These are phyloP conservation scores for Calephelis perditalis DNA, from an alignment of 2,888 invertebrate genomes.

Conservation along the genomic window DNA sequence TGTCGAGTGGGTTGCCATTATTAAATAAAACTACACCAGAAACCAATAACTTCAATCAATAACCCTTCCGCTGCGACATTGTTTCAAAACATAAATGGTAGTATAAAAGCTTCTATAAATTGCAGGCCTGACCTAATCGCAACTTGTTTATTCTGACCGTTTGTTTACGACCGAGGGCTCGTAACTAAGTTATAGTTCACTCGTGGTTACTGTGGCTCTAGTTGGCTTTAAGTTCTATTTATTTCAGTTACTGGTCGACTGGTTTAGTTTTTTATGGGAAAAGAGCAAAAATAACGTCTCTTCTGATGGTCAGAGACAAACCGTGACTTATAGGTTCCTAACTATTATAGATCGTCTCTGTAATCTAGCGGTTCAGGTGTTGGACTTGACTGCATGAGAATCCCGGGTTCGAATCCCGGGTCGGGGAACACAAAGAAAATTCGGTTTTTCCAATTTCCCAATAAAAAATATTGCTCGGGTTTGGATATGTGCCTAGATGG, in stretches of 20 bases:
- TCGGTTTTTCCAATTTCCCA: too few species aligned
- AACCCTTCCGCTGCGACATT: not conserved
- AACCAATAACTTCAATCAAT: not conserved
- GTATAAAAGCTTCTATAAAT: conserved; percentile 8
- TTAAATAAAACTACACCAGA: not conserved
- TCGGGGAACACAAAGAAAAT: too few species aligned
- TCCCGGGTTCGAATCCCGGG: too few species aligned
- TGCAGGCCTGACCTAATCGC: conserved; percentile 15
- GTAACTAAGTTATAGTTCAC: conserved; percentile 24
- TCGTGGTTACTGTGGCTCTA: conserved; percentile 5
- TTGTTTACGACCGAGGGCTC: conserved; percentile 20
- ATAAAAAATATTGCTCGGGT: too few species aligned
- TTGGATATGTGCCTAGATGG: too few species aligned
- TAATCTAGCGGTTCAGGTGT: too few species aligned
- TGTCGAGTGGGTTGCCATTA: not conserved
- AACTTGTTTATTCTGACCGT: conserved; percentile 20
- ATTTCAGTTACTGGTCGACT: conserved; percentile 13
- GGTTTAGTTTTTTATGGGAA: not conserved
- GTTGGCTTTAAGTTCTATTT: conserved; percentile 3
- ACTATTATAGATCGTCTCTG: too few species aligned
- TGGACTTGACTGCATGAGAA: too few species aligned
- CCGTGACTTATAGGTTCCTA: too few species aligned
- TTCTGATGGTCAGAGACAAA: too few species aligned
- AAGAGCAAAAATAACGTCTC: too few species aligned
- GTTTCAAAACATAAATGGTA: conserved; percentile 8